Evolutionary conservation across 2,888 invertebrate genomes (phyloP), one percentile per base, ranked within the genome.

Genomic region (Imbricaverruca yamaguchii): DNA sequence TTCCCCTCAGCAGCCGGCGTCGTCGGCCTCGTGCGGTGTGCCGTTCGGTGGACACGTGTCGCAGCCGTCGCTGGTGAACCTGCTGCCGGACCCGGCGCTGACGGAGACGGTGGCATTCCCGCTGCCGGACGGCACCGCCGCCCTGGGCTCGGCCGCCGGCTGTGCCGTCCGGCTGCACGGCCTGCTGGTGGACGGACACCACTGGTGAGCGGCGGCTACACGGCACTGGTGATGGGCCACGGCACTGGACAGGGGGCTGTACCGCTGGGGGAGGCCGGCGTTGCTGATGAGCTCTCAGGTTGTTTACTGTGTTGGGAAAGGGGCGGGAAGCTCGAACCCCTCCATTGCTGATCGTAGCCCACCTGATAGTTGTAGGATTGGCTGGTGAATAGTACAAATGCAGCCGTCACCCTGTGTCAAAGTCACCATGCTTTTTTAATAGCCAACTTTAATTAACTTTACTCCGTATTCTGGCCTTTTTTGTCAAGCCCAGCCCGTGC

Each of bases 51-150:
- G 74, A 21, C 86, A 86, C 82, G 86, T 86, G 81, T 87, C 87
- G 81, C 88, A 90, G 83, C 90, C 91, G 2, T 91, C 90, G 85
- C 86, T 92, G 67, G 89, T 92, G 39, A 91, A 91, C 87, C 88
- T 92, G 77, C 89, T 90, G 61, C 90, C 91, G 25, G 92, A 92
- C 87, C 91, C 92, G 7, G 90, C 91, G 86, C 86, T 92, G 81
- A 90, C 91, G 0, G 91, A 91, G 84, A 89, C 89, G 78, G 86
- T 90, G 82, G 86, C 89, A 83, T 90, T 90, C 85, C 86, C 89
- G 10, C 86, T 90, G 82, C 89, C 89, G 80, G 86, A 87, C 74
- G 90, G 90, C 77, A 85, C 85, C 80, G 89, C 90, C 1, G 87
- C 87, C 21, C 86, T 90, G 15, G 90, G 90, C 4, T 85, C 85